Evolutionary conservation across 2,113 vertebrate species (phyloP).

Genomic region (Paramisgurnus dabryanus): DNA sequence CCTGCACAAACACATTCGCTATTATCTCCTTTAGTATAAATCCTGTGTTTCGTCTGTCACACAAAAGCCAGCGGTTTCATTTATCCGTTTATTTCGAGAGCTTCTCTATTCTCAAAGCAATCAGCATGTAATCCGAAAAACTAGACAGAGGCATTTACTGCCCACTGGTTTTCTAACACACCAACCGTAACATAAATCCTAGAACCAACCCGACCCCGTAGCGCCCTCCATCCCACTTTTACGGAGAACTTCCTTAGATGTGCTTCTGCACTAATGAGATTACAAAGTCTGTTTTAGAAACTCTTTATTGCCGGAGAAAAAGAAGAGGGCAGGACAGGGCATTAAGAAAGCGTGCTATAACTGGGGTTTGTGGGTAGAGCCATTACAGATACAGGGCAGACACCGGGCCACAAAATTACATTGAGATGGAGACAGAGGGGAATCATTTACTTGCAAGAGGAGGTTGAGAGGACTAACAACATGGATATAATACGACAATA

Average conservation of each 20-base stretch:
- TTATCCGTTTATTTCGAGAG: constrained; percentile 28
- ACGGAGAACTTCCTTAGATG: constrained; percentile 1
- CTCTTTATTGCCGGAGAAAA: constrained; percentile 11
- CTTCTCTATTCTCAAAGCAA: constrained; percentile 18
- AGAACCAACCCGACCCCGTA: background rate
- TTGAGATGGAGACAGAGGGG: background rate
- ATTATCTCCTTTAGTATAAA: constrained; percentile 12
- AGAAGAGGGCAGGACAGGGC: constrained; percentile 5
- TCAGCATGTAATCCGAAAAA: constrained; percentile 28
- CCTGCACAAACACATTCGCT: background rate
- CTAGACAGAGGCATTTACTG: background rate
- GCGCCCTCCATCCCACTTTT: constrained; percentile 8
- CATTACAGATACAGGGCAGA: constrained; percentile 13
- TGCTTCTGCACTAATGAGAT: constrained; percentile 34
- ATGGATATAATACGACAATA: constrained; percentile 5
- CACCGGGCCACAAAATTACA: background rate
- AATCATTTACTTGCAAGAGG: background rate
- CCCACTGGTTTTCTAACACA: constrained; percentile 10
- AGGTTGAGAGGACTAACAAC: background rate
- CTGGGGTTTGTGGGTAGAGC: constrained; percentile 12
- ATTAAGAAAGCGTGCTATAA: constrained; percentile 12
- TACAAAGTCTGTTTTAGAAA: constrained; percentile 29
- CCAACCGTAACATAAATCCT: constrained; percentile 11
- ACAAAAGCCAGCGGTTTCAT: constrained; percentile 1
- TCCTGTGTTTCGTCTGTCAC: background rate